phyloP scores from a whole-genome alignment of 2,113 vertebrate genomes.

The Emydura subglobosa region DNA sequence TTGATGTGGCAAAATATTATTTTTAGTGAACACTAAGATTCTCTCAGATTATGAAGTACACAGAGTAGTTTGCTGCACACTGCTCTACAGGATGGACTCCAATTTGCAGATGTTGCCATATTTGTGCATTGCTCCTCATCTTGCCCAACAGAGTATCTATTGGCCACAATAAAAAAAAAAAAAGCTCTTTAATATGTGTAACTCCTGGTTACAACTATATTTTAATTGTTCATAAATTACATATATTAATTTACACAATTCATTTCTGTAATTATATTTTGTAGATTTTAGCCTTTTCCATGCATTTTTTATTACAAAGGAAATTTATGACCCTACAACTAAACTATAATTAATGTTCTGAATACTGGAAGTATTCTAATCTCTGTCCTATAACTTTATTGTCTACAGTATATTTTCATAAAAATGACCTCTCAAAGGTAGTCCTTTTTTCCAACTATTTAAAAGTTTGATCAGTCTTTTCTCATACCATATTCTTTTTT shows the following conservation, averaged over 20 bases:
- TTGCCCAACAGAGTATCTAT: neutral
- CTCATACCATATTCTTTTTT: neutral
- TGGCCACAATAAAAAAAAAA: neutral
- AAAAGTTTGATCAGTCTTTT: neutral
- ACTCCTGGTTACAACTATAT: constrained; percentile 45
- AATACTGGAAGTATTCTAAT: neutral
- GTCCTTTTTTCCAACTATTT: neutral
- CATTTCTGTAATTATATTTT: constrained; percentile 68
- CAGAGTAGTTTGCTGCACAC: neutral
- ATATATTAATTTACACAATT: constrained; percentile 47
- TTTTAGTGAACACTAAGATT: neutral
- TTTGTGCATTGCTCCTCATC: neutral
- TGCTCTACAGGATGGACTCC: neutral
- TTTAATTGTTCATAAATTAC: constrained; percentile 39
- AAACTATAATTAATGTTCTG: neutral
- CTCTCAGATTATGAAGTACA: neutral
- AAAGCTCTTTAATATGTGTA: neutral
- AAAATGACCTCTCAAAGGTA: neutral
- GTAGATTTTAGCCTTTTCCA: constrained; percentile 57
- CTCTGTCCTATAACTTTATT: neutral
- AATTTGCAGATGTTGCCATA: neutral
- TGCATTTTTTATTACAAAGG: constrained; percentile 62
- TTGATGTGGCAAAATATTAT: neutral
- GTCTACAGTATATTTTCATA: neutral
- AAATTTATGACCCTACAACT: constrained; percentile 35